These are phyloP conservation scores for Atherix ibis DNA, from an alignment of 2,888 invertebrate species.

Conservation along the genomic window DNA sequence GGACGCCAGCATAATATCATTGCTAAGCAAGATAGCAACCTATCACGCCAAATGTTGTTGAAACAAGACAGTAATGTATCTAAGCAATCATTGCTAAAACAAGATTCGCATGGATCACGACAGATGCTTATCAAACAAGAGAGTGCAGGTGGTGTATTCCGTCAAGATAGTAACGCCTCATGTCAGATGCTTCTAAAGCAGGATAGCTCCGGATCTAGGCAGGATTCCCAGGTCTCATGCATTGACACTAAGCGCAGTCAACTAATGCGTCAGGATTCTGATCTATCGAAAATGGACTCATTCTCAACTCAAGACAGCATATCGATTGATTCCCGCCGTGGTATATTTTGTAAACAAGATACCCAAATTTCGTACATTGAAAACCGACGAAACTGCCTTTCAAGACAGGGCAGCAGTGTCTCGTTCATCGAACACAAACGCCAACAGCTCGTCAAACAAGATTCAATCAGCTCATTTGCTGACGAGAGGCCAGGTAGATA, in stretches of 20 bases:
- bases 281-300: slow-evolving; percentile 20
- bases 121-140: slow-evolving; percentile 32
- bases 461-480: slow-evolving; percentile 32
- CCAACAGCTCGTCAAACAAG: slow-evolving; percentile 32
- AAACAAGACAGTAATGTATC: slow-evolving; percentile 16
- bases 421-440: slow-evolving; percentile 26
- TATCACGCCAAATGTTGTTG: slow-evolving; percentile 20
- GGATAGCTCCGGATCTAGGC: slow-evolving; percentile 31
- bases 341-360: slow-evolving; percentile 19
- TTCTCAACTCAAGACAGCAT: slow-evolving; percentile 25
- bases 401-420: slow-evolving; percentile 17
- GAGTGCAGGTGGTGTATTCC: slow-evolving; percentile 18
- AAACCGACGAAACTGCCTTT: slow-evolving; percentile 12
- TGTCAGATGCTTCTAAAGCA: slow-evolving; percentile 27
- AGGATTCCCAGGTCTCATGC: slow-evolving; percentile 32
- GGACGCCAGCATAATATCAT: slow-evolving; percentile 27
- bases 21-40: slow-evolving; percentile 31
- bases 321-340: slow-evolving; percentile 27
- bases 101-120: slow-evolving; percentile 31
- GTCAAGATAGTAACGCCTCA: slow-evolving; percentile 26
- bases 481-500: slow-evolving; percentile 28
- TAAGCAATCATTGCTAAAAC: slow-evolving; percentile 28
- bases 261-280: slow-evolving; percentile 14
- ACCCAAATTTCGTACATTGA: slow-evolving; percentile 20
- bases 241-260: slow-evolving; percentile 28